Evolutionary conservation across 2,113 vertebrate species (phyloP).

Genomic region (Dromas ardeola): DNA sequence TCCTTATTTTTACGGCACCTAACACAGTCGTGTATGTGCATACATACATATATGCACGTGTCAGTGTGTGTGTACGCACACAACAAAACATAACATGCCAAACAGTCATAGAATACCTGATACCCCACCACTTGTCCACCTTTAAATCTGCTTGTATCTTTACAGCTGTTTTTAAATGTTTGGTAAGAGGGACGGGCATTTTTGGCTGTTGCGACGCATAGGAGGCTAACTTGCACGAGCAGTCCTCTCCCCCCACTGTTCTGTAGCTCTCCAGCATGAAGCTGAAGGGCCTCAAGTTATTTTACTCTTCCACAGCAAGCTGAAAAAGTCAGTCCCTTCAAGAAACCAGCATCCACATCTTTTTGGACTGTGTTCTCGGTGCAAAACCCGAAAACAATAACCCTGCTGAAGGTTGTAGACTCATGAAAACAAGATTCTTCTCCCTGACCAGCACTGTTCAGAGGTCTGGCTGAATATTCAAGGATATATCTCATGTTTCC

Average conservation of each 20-base stretch:
- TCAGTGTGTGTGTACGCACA: neutral
- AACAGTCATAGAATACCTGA: neutral
- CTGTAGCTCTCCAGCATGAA: neutral
- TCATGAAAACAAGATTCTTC: neutral
- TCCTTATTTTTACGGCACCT: neutral
- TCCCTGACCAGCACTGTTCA: neutral
- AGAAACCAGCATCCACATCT: neutral
- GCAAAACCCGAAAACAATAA: neutral
- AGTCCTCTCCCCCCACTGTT: neutral
- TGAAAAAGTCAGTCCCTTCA: neutral
- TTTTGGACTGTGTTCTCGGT: neutral
- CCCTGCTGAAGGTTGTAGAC: neutral
- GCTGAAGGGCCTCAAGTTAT: neutral
- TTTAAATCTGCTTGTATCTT: neutral
- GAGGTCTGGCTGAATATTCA: neutral
- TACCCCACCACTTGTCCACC: neutral
- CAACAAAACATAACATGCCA: neutral
- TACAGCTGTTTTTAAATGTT: neutral
- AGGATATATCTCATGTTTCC: neutral
- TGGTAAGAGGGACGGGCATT: neutral
- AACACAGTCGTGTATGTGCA: no score
- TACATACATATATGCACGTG: rapidly evolving
- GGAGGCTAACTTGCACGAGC: neutral
- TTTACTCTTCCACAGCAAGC: neutral
- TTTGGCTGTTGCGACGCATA: neutral